Conservation (phyloP, 2,113 vertebrate genomes). For the Chionodraco myersi region DNA sequence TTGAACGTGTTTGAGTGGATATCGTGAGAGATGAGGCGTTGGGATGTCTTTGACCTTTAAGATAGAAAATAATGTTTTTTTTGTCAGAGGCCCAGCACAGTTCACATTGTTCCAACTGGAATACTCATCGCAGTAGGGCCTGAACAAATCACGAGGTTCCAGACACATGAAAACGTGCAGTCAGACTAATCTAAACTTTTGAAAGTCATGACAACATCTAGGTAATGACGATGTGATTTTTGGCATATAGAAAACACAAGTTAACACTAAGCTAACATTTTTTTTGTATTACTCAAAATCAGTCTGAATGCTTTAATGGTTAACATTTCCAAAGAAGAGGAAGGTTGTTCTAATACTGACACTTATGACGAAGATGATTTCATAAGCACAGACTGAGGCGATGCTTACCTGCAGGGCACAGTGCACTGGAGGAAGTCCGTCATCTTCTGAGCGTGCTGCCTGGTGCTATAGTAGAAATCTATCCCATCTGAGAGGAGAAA, state of each 20-base stretch:
- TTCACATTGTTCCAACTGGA: not conserved
- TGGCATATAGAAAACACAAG: not conserved
- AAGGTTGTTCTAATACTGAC: not conserved
- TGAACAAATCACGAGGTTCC: not conserved
- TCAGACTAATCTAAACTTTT: not conserved
- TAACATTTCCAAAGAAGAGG: not conserved
- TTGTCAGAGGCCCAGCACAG: not conserved
- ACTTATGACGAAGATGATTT: not conserved
- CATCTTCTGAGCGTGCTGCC: constrained; percentile 98
- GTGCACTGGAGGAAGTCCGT: constrained; percentile 96
- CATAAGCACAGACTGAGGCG: not conserved
- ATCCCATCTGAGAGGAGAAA: constrained; percentile 88
- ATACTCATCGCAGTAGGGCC: not conserved
- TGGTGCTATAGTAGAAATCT: constrained; percentile 96
- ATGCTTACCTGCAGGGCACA: constrained; percentile 91
- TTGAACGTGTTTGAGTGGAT: constrained; percentile 95
- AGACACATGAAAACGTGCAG: not conserved
- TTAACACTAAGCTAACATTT: too few species aligned
- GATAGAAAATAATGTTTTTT: constrained; percentile 6
- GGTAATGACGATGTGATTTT: not conserved
- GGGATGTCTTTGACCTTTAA: constrained; percentile 91
- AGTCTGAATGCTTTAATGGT: constrained; percentile 7
- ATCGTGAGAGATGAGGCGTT: constrained; percentile 96
- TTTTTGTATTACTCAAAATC: not conserved
- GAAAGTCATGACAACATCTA: constrained; percentile 14